phyloP scores from a whole-genome alignment of 2,113 vertebrate genomes.

The Furnarius figulus region DNA sequence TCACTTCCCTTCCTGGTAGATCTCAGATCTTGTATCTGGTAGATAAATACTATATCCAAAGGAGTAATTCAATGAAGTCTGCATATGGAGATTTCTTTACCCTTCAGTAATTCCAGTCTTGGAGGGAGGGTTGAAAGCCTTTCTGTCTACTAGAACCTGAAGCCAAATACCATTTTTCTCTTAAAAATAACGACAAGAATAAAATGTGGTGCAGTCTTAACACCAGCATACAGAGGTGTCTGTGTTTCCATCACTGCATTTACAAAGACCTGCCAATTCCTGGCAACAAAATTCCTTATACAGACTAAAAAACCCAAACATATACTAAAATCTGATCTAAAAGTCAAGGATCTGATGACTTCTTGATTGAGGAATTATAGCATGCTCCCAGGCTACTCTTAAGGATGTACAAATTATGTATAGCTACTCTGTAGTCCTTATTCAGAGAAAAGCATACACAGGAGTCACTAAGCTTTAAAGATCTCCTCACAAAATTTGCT shows the following conservation, averaged over 20 bases:
- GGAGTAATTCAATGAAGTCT: not conserved
- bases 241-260: not conserved
- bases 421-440: not conserved
- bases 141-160: not conserved
- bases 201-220: not conserved
- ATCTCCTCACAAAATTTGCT: not conserved
- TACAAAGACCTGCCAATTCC: not conserved
- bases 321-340: not conserved
- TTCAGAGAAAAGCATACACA: not conserved
- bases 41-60: not conserved
- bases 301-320: not conserved
- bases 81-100: not conserved
- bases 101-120: not conserved
- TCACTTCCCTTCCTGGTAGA: not conserved
- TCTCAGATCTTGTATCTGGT: not conserved
- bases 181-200: not conserved
- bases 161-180: not conserved
- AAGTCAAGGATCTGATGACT: not conserved
- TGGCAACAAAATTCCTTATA: not conserved
- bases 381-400: not conserved
- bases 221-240: not conserved
- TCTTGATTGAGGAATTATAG: not conserved
- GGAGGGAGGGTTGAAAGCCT: not conserved
- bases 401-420: not conserved
- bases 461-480: not conserved